These are phyloP conservation scores for Ophion costatus DNA, from an alignment of 2,888 invertebrate genomes.

Conservation along the genomic window DNA sequence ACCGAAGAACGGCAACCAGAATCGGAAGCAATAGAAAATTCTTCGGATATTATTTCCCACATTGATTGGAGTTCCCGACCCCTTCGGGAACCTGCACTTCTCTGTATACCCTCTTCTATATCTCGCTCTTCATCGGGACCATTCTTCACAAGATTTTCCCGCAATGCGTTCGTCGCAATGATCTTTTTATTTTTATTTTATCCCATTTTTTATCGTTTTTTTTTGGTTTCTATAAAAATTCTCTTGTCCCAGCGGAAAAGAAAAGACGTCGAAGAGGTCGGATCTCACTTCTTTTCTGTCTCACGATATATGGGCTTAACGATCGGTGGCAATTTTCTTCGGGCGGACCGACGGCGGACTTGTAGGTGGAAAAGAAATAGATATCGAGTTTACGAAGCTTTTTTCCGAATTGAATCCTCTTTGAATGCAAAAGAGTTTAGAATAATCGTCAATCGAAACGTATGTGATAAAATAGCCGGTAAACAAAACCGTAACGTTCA, in stretches of 20 bases:
- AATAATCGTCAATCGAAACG: neutral
- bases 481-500: neutral
- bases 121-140: constrained; percentile 5
- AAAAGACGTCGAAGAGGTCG: constrained; percentile 1
- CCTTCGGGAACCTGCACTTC: constrained; percentile 20
- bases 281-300: constrained; percentile 20
- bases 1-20: constrained; percentile 6
- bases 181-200: constrained; percentile 20
- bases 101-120: neutral
- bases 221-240: constrained; percentile 39
- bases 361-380: constrained; percentile 16
- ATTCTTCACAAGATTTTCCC: constrained; percentile 24
- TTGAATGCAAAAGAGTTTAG: neutral
- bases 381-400: constrained; percentile 1
- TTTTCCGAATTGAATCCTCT: neutral
- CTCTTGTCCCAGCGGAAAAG: constrained; percentile 19
- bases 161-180: constrained; percentile 17
- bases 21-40: constrained; percentile 71
- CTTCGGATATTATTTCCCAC: constrained; percentile 71
- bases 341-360: neutral
- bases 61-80: constrained; percentile 34
- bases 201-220: constrained; percentile 8
- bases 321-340: constrained; percentile 39
- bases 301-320: constrained; percentile 31
- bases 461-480: neutral